Evolutionary conservation across 2,888 invertebrate species (phyloP), one percentile per base, ranked within the genome.

Genomic region (Physocephala rufipes): DNA sequence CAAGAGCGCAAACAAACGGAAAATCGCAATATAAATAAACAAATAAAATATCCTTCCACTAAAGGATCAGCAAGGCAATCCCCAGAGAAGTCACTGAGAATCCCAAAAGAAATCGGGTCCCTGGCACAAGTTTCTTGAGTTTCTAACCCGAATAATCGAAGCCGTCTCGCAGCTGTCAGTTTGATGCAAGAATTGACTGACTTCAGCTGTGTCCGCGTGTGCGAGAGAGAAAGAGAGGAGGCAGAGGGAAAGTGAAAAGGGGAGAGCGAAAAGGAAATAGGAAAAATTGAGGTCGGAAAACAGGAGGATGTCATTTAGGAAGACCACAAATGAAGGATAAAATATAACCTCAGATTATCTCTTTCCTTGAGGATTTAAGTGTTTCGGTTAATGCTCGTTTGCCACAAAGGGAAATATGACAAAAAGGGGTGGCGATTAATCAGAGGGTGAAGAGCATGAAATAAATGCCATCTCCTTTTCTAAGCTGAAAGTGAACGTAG

Each of bases 141-240:
- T 59, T 67, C 59, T 67, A 67, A 67, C 59, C 58, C 67, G 12
- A 66, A 59, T 47, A 67, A 67, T 67, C 59, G 58, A 67, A 67
- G 59, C 59, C 67, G 47, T 59, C 59, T 21, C 36, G 5, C 36
- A 58, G 28, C 67, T 26, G 28, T 59, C 67, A 59, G 58, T 26
- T 45, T 26, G 59, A 47, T 16, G 47, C 28, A 59, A 45, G 26
- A 59, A 67, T 59, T 59, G 67, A 61, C 59, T 67, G 58, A 1
- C 61, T n/a, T 61, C n/a, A n/a, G n/a, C n/a, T n/a, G n/a, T n/a
- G n/a, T n/a, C n/a, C n/a, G n/a, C n/a, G 36, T n/a, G 36, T n/a
- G n/a, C 2, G 15, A 12, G n/a, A 61, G 13, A n/a, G 30, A 28
- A 12, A 59, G 15, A 30, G n/a, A 51, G 51, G 5, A 4, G 16